Percentiles rank a stretch among this genome's conserved stretches.
Conservation (phyloP, 92 coral and sea anemone genomes). For the Blastomussa wellsi region DNA sequence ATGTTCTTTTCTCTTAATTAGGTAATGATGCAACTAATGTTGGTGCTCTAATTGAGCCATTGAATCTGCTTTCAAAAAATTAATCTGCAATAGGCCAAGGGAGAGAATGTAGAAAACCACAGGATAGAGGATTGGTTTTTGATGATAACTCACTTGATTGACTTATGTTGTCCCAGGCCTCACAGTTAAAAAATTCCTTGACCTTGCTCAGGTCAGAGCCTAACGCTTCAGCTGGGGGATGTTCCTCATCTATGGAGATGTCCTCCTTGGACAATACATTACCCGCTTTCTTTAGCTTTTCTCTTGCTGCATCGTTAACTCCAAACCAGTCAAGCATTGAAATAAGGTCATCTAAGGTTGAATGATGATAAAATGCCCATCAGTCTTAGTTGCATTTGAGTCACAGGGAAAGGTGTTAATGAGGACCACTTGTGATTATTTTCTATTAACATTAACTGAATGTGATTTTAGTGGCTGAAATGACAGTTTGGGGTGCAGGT, state of each 20-base stretch:
- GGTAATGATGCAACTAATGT: no score
- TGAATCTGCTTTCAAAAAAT: slow-evolving; percentile 12
- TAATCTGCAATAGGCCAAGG: slow-evolving; percentile 11
- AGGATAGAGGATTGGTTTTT: slow-evolving; percentile 8
- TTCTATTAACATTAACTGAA: no score
- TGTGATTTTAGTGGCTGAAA: no score
- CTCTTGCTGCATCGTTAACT: slow-evolving; percentile 17
- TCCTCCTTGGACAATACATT: slow-evolving; percentile 24
- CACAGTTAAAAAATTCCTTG: slow-evolving; percentile 19
- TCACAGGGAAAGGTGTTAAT: slow-evolving; percentile 24
- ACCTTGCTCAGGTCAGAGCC: slow-evolving; percentile 26
- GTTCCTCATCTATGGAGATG: slow-evolving; percentile 41
- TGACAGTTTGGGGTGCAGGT: no score
- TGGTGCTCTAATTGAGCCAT: no score
- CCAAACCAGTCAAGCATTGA: slow-evolving; percentile 36
- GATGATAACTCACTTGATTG: slow-evolving; percentile 27
- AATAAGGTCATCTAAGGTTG: slow-evolving; percentile 23
- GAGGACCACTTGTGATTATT: no score
- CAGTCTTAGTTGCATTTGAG: slow-evolving; percentile 20
- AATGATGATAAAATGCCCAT: no score
- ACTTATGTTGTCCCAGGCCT: slow-evolving; percentile 28
- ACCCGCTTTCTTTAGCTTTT: slow-evolving; percentile 15
- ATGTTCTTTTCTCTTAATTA: no score
- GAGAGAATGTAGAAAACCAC: slow-evolving; percentile 21
- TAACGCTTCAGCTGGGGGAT: slow-evolving; percentile 46